Percentiles rank a stretch among this genome's conserved stretches.
Evolutionary conservation across 2,797 vertebrate species (phyloP).

Genomic region (Anniella stebbinsi): DNA sequence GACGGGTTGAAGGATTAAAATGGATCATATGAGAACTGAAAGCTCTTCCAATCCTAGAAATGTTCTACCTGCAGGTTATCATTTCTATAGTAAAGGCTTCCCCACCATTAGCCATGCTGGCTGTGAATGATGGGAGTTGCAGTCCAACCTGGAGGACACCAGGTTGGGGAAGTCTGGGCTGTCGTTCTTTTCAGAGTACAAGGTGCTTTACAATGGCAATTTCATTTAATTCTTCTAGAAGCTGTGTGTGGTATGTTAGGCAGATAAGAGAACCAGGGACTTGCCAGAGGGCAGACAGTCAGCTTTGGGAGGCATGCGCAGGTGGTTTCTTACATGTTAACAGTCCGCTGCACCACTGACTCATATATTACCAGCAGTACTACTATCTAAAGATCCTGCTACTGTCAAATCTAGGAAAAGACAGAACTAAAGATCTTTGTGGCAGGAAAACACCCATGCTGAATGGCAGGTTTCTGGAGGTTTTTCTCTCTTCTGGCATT

Average conservation of each 20-base stretch:
- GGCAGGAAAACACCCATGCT: background rate
- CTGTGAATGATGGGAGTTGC: too few relatives aligned
- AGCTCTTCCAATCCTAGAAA: background rate
- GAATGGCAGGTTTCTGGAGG: background rate
- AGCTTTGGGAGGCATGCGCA: background rate
- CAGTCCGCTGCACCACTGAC: background rate
- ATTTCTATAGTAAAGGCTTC: background rate
- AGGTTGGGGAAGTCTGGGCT: too few relatives aligned
- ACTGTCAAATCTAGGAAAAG: background rate
- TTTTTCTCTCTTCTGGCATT: background rate
- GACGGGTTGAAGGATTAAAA: background rate
- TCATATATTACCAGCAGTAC: background rate
- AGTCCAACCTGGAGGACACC: too few relatives aligned
- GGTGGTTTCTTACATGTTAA: background rate
- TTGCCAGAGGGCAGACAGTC: background rate
- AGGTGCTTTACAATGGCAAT: background rate
- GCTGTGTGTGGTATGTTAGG: background rate
- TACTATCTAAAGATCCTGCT: background rate
- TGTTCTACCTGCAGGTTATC: background rate
- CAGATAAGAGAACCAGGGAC: background rate
- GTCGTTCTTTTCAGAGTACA: background rate
- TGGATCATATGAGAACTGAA: background rate
- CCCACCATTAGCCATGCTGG: too few relatives aligned
- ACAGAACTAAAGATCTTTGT: background rate
- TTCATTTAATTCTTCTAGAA: conserved; percentile 13